Base-by-base conservation (phyloP, 2,797 vertebrate genomes). In the Poeciliopsis presidionis region DNA sequence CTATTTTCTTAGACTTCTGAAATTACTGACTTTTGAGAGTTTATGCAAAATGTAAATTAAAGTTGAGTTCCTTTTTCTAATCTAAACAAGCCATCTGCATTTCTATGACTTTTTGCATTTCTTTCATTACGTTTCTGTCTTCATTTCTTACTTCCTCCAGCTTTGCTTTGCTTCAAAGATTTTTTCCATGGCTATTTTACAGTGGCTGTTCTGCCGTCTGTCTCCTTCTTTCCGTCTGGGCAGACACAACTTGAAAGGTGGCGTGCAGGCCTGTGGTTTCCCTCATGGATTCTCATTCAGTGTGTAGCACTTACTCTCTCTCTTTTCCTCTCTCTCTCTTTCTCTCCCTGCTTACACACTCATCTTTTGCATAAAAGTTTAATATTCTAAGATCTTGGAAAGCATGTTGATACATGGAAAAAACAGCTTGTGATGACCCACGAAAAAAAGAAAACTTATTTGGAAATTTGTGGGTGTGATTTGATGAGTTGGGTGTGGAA, bases 221-320 rank as follows among this genome's bases (percentile, higher is more conserved):
- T 20, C 75, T 74, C 53, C 59, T 71, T 85, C 69, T 81, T 81
- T 87, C 80, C 77, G 75, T 90, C 12, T 77, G 77, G 20, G 41
- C 30, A 25, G 75, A 76, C 73, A 78, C 51, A 25, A 74, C 82
- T 67, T 84, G 55, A 87, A 84, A 86, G 69, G 76, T 84, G 81
- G 70, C 87, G 71, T 69, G 71, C 51, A 63, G 74, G 79, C 30
- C 36, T 39, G 75, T n/a, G 73, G 80, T 87, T 86, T 84, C 75
- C 63, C 69, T 77, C 7, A 12, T 76, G 46, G 53, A 74, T 84
- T 80, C 74, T 75, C 18, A 9, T 57, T 75, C 53, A 28, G 46
- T 18, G 45, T 45, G 47, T 70, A 74, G 14, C 57, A 72, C 49
- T 51, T 5, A 73, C 81, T 92, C 39, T 33, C 57, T 33, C 28